A percentile compares a stretch with the other conserved stretches of the same genome.
These are phyloP conservation scores for Neodiprion virginianus DNA, from an alignment of 1,140 invertebrate species.

Conservation along the genomic window DNA sequence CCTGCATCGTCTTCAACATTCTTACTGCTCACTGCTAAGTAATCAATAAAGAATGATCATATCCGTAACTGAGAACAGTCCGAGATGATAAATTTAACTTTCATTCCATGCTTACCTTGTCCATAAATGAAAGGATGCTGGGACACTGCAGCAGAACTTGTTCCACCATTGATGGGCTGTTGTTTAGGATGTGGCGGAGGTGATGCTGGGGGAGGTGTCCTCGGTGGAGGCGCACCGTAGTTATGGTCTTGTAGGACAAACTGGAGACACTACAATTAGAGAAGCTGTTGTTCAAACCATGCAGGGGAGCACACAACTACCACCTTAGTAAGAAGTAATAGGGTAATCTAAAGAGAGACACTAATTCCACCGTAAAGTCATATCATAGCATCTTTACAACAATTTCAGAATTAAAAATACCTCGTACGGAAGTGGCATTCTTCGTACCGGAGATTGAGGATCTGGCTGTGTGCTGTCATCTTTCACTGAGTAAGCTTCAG, in stretches of 20 bases:
- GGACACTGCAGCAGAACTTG: slow-evolving; percentile 40
- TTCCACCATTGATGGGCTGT: slow-evolving; percentile 50
- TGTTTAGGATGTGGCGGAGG: slow-evolving; percentile 58
- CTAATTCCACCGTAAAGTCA: not conserved
- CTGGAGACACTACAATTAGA: slow-evolving; percentile 64
- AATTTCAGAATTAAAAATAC: slow-evolving; percentile 32
- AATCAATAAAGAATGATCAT: slow-evolving; percentile 9
- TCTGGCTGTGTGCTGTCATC: slow-evolving; percentile 42
- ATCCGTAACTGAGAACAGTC: slow-evolving; percentile 15
- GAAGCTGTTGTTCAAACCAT: slow-evolving; percentile 50
- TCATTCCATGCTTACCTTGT: slow-evolving; percentile 41
- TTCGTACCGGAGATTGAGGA: slow-evolving; percentile 43
- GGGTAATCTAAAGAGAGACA: not conserved
- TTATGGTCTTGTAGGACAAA: slow-evolving; percentile 84
- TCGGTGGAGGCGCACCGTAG: slow-evolving; percentile 76
- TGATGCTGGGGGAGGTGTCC: slow-evolving; percentile 64
- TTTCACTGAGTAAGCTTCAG: slow-evolving; percentile 37
- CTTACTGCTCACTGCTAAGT: slow-evolving; percentile 40
- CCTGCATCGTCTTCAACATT: slow-evolving; percentile 68
- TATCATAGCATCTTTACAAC: not conserved
- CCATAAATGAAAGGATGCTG: slow-evolving; percentile 54
- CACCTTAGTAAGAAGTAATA: slow-evolving; percentile 26
- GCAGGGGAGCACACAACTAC: slow-evolving; percentile 51
- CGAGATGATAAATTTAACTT: slow-evolving; percentile 14
- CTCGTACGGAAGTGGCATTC: slow-evolving; percentile 55